These are phyloP conservation scores for Drosophila sturtevanti DNA, from an alignment of 1,140 invertebrate species.

Conservation along the genomic window DNA sequence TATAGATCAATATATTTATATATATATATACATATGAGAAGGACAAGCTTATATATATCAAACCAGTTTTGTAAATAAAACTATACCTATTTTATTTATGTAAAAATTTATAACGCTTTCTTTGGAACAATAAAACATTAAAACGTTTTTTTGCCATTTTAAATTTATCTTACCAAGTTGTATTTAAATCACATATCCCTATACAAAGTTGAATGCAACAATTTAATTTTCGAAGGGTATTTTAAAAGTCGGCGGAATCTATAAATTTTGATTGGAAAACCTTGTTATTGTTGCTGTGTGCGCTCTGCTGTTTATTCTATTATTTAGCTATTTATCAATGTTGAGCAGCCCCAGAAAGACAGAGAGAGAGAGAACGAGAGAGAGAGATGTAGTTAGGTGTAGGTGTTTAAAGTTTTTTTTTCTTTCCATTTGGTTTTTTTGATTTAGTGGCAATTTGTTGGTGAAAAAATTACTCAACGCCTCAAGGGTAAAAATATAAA, in stretches of 20 bases:
- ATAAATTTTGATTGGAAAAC: too few relatives aligned
- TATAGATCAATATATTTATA: too few relatives aligned
- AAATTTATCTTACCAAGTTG: too few relatives aligned
- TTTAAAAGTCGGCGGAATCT: too few relatives aligned
- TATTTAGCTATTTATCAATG: constrained; percentile 79
- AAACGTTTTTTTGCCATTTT: too few relatives aligned
- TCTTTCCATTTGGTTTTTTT: constrained; percentile 38
- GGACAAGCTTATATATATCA: not conserved
- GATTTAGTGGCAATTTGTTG: constrained; percentile 76
- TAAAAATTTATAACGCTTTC: too few relatives aligned
- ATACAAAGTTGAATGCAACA: too few relatives aligned
- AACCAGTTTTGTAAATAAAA: too few relatives aligned
- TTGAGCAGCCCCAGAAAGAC: constrained; percentile 2
- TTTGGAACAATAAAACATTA: too few relatives aligned
- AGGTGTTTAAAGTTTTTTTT: constrained; percentile 41
- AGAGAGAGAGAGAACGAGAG: constrained; percentile 25
- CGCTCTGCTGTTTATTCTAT: constrained; percentile 65
- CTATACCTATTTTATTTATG: too few relatives aligned
- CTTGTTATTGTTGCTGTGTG: not conserved
- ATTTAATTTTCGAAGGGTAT: too few relatives aligned
- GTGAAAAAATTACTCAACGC: constrained; percentile 59
- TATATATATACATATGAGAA: not conserved
- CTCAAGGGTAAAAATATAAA: constrained; percentile 46
- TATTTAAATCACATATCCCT: too few relatives aligned
- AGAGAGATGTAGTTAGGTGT: constrained; percentile 30